Percentiles rank a stretch among this genome's conserved stretches.
phyloP scores from a whole-genome alignment of 1,140 invertebrate genomes.

The Sycophaga agraensis region DNA sequence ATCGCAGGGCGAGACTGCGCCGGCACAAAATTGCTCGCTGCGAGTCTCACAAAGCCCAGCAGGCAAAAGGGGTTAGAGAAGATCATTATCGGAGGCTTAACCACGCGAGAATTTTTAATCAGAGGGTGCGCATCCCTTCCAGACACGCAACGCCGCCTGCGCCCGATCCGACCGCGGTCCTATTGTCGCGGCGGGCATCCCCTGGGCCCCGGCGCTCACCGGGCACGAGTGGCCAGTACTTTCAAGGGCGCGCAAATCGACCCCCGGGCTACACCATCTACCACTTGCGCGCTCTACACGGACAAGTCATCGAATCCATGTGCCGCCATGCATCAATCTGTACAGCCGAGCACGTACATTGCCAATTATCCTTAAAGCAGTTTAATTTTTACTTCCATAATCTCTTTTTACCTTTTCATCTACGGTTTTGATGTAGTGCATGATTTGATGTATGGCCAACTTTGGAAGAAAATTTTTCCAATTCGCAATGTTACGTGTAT shows the following conservation, averaged over 20 bases:
- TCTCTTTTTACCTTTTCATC: no score
- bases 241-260: neutral
- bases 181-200: neutral
- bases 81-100: constrained; percentile 61
- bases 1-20: constrained; percentile 43
- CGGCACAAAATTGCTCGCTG: constrained; percentile 49
- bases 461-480: no score
- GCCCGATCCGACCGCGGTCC: neutral
- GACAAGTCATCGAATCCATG: constrained; percentile 45
- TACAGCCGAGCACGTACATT: constrained; percentile 3
- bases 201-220: neutral
- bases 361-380: constrained; percentile 14
- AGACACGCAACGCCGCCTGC: constrained; percentile 28
- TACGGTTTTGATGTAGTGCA: no score
- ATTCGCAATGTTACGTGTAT: no score
- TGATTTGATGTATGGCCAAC: no score
- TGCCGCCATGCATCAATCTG: no score
- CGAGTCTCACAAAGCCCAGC: constrained; percentile 51
- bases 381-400: no score
- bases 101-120: constrained; percentile 62
- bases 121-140: constrained; percentile 58
- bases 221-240: constrained; percentile 35
- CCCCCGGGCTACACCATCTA: neutral
- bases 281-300: constrained; percentile 20
- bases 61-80: constrained; percentile 43